Percentiles rank a stretch among this genome's conserved stretches.
phyloP scores from a whole-genome alignment of 2,797 vertebrate species.

The Pseudochaenichthys georgianus region DNA sequence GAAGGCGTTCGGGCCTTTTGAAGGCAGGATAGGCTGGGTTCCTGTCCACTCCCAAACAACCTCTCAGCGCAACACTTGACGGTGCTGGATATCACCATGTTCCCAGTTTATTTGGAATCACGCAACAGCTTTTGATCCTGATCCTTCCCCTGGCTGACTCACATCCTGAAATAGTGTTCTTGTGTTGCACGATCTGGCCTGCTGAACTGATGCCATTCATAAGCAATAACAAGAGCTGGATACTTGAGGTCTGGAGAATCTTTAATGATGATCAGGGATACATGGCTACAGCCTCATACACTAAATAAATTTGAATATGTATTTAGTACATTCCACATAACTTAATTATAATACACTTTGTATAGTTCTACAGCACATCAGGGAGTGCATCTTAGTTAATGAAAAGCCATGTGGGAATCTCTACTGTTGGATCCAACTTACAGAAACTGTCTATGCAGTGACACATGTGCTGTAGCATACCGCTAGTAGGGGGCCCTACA shows the following conservation, averaged over 20 bases:
- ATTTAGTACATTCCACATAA: too few species aligned
- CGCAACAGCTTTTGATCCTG: slow-evolving; percentile 54
- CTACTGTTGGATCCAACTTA: slow-evolving; percentile 31
- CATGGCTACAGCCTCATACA: not conserved
- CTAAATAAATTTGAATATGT: not conserved
- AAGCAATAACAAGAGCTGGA: not conserved
- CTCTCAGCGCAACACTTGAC: slow-evolving; percentile 5
- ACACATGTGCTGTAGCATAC: slow-evolving; percentile 20
- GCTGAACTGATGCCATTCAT: slow-evolving; percentile 16
- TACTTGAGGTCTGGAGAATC: not conserved
- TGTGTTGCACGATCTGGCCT: slow-evolving; percentile 9
- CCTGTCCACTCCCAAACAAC: slow-evolving; percentile 63
- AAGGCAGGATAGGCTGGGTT: slow-evolving; percentile 70
- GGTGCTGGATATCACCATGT: slow-evolving; percentile 28
- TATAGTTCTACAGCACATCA: not conserved
- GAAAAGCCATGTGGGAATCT: not conserved
- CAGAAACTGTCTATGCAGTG: slow-evolving; percentile 40
- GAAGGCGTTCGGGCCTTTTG: slow-evolving; percentile 28
- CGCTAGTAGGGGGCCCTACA: slow-evolving; percentile 6
- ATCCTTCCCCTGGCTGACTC: slow-evolving; percentile 57
- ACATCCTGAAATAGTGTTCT: slow-evolving; percentile 56
- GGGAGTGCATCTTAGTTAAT: slow-evolving; percentile 21
- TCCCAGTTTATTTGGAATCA: slow-evolving; percentile 53
- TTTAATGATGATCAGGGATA: not conserved
- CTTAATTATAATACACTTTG: not conserved